A percentile compares a stretch with the other conserved stretches of the same genome.
phyloP scores from a whole-genome alignment of 37 sponge, comb jelly and placozoan species.

The Tethya wilhelma region DNA sequence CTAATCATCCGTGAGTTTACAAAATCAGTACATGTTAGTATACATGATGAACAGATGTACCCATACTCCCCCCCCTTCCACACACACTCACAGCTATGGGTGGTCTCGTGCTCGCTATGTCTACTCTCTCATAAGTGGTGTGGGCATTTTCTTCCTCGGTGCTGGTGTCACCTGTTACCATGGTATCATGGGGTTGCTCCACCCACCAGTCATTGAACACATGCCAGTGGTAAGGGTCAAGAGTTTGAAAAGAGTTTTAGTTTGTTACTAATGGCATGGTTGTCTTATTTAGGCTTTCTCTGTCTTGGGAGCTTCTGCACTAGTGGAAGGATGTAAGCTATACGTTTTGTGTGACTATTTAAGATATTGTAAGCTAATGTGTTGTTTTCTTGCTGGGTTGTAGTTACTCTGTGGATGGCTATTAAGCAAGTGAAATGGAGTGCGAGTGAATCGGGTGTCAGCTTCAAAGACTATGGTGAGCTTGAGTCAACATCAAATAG shows the following conservation, averaged over 20 bases:
- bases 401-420: conserved; percentile 82
- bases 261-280: no score
- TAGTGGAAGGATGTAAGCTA: conserved; percentile 86
- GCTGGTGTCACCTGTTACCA: conserved; percentile 94
- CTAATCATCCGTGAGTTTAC: conserved; percentile 90
- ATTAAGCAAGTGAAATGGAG: conserved; percentile 80
- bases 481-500: neutral
- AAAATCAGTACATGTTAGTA: neutral
- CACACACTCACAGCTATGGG: conserved; percentile 71
- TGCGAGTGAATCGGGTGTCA: conserved; percentile 73
- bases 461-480: conserved; percentile 89
- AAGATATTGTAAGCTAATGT: neutral
- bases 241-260: no score
- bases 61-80: neutral
- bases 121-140: conserved; percentile 96
- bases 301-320: conserved; percentile 80
- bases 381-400: neutral
- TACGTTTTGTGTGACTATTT: neutral
- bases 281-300: conserved; percentile 70
- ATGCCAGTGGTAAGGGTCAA: conserved; percentile 83
- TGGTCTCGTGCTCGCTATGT: conserved; percentile 93
- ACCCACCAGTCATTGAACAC: conserved; percentile 80
- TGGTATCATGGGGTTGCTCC: conserved; percentile 79
- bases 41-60: no score
- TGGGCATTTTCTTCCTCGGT: conserved; percentile 97